These are phyloP conservation scores for Buathra laborator DNA, from an alignment of 2,888 invertebrate species.

Conservation along the genomic window DNA sequence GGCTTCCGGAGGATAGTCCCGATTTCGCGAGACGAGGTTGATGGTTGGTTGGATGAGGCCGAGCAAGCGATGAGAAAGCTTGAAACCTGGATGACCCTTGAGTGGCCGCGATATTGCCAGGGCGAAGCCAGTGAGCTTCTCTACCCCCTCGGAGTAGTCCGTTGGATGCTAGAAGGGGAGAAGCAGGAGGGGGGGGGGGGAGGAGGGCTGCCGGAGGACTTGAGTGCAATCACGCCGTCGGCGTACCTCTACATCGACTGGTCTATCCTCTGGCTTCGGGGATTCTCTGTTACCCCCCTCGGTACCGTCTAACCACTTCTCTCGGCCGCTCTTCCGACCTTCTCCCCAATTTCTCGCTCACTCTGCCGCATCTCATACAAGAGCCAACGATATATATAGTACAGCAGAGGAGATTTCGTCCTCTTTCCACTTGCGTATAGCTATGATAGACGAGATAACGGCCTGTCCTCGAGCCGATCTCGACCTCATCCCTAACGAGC, in stretches of 20 bases:
- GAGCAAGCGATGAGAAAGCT: slow-evolving; percentile 80
- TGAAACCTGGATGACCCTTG: slow-evolving; percentile 84
- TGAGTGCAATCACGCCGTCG: slow-evolving; percentile 83
- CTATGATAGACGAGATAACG: slow-evolving; percentile 57
- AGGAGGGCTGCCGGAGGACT: slow-evolving; percentile 77
- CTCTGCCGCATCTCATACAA: slow-evolving; percentile 37
- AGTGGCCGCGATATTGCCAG: slow-evolving; percentile 84
- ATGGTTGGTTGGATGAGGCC: slow-evolving; percentile 52
- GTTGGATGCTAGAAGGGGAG: slow-evolving; percentile 68
- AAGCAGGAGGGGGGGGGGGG: slow-evolving; percentile 54
- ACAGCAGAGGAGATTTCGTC: slow-evolving; percentile 28
- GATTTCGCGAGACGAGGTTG: slow-evolving; percentile 49
- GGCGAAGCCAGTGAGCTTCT: slow-evolving; percentile 69
- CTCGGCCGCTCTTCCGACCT: slow-evolving; percentile 68
- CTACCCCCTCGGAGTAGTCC: slow-evolving; percentile 80
- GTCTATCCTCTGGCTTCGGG: slow-evolving; percentile 47
- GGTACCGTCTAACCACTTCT: slow-evolving; percentile 75
- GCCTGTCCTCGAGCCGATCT: slow-evolving; percentile 58
- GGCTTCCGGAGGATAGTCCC: slow-evolving; percentile 7
- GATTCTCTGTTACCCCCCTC: slow-evolving; percentile 68
- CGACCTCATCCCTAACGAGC: slow-evolving; percentile 59
- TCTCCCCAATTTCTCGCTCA: slow-evolving; percentile 48
- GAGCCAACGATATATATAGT: slow-evolving; percentile 27
- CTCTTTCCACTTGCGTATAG: slow-evolving; percentile 46
- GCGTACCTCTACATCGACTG: slow-evolving; percentile 71